Evolutionary conservation across 1,140 invertebrate genomes (phyloP).

Genomic region (Rhizoglyphus robini): DNA sequence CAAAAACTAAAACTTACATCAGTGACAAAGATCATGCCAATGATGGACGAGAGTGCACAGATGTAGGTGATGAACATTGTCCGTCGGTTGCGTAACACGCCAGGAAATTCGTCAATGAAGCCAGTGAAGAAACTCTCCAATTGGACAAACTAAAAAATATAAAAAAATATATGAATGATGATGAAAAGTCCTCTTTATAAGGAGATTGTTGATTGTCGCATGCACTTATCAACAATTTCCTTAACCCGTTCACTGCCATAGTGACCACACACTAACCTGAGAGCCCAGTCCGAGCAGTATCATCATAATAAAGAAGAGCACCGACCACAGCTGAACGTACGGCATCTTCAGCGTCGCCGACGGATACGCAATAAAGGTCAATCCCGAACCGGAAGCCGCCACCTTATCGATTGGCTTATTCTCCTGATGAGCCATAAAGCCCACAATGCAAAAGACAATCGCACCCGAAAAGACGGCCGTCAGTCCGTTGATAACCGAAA

Average conservation of each 20-base stretch:
- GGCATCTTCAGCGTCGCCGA: slow-evolving; percentile 43
- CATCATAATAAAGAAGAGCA: slow-evolving; percentile 51
- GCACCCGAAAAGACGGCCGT: slow-evolving; percentile 96
- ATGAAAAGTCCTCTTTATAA: no score
- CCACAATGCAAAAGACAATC: slow-evolving; percentile 95
- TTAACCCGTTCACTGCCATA: no score
- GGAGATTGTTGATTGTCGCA: no score
- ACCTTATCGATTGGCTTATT: slow-evolving; percentile 29
- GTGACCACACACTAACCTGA: slow-evolving; percentile 37
- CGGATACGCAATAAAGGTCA: slow-evolving; percentile 45
- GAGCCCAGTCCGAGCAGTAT: slow-evolving; percentile 46
- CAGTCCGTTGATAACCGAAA: slow-evolving; percentile 85
- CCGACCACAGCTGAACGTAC: slow-evolving; percentile 29
- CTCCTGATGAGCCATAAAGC: slow-evolving; percentile 40
- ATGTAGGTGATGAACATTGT: slow-evolving; percentile 47
- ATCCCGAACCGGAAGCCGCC: slow-evolving; percentile 32
- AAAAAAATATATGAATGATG: slow-evolving; percentile 9
- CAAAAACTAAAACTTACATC: slow-evolving; percentile 45
- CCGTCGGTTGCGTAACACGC: slow-evolving; percentile 35
- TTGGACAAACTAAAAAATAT: slow-evolving; percentile 49
- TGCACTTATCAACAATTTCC: no score
- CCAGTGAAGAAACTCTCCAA: slow-evolving; percentile 61
- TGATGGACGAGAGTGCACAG: slow-evolving; percentile 37
- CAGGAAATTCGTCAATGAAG: slow-evolving; percentile 52
- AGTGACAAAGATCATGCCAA: background rate